Evolutionary conservation across 2,888 invertebrate genomes (phyloP), one percentile per base, ranked within the genome.

Genomic region (Colletes collaris): DNA sequence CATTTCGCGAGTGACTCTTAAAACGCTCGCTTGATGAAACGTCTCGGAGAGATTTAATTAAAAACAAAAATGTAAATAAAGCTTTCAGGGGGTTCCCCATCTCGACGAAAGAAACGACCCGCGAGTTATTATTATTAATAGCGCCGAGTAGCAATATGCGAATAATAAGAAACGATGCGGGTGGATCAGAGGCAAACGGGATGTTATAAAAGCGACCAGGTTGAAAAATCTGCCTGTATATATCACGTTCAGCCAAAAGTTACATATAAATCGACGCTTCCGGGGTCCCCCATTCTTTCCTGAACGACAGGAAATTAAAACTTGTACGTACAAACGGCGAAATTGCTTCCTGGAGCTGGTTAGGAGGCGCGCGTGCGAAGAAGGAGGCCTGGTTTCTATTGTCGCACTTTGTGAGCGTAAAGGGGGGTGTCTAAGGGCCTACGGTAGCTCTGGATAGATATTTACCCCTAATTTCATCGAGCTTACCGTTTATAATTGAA

Each of bases 401-500:
- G 60, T 46, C 50, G 46, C 13, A 19, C 13, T 8, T 13, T 10
- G 16, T n/a, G 27, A 27, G 27, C 27, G 27, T 27, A 27, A 27
- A 1, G 1, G 2, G 27, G 27, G 27, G 27, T 2, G 27, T 27
- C 27, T 1, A 27, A 27, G 27, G 27, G 27, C 27, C 27, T 27
- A 27, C 27, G 27, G 27, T 1, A 27, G 27, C 27, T 2, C 27
- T 27, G 27, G 27, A 2, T 27, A 27, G 81, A 81, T 81, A 81
- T 81, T 81, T 81, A 76, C 81, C 68, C 80, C 80, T 69, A 80
- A 80, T 76, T 78, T 78, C 73, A 67, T 68, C 82, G 49, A 56
- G 70, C 69, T 69, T 59, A 69, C 53, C 69, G 74, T 71, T 27
- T 76, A 76, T 88, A 86, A 85, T 82, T 87, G 79, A 83, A 88